phyloP scores from a whole-genome alignment of 2,797 vertebrate genomes.

The Pseudopleuronectes americanus region DNA sequence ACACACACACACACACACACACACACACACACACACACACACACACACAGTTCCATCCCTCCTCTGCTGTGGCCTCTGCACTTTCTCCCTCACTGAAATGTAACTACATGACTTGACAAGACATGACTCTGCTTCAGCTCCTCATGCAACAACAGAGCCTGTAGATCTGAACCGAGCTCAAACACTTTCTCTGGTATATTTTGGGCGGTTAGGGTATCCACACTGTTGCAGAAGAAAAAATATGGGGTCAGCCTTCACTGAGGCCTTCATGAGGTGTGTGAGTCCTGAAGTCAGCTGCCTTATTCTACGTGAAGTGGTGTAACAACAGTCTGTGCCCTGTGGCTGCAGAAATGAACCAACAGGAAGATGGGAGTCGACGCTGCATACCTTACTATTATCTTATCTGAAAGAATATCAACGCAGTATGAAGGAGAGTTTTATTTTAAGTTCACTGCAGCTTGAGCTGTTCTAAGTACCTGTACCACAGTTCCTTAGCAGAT shows the following conservation, averaged over 20 bases:
- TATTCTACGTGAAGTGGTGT: slow-evolving; percentile 19
- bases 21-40: background rate
- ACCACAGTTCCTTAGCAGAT: too few species aligned
- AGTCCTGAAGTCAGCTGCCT: slow-evolving; percentile 14
- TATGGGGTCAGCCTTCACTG: slow-evolving; percentile 1
- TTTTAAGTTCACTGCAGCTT: background rate
- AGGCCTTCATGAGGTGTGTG: background rate
- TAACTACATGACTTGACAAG: slow-evolving; percentile 32
- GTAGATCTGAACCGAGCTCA: background rate
- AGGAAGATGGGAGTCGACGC: background rate
- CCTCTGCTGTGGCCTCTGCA: slow-evolving; percentile 5
- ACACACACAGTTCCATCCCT: background rate
- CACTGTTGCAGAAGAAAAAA: background rate
- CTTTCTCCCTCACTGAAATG: slow-evolving; percentile 13
- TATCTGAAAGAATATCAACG: too few species aligned
- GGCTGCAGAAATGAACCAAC: slow-evolving; percentile 41
- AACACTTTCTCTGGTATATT: background rate
- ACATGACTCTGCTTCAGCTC: slow-evolving; percentile 26
- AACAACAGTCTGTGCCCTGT: slow-evolving; percentile 41
- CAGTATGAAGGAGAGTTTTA: background rate
- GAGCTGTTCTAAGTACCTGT: background rate
- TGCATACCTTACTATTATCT: background rate
- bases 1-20: background rate
- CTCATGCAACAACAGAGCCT: slow-evolving; percentile 19
- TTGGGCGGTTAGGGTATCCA: background rate